Percentiles rank a stretch among this genome's conserved stretches.
These are phyloP conservation scores for Synergus japonicus DNA, from an alignment of 2,888 invertebrate genomes.

Conservation along the genomic window DNA sequence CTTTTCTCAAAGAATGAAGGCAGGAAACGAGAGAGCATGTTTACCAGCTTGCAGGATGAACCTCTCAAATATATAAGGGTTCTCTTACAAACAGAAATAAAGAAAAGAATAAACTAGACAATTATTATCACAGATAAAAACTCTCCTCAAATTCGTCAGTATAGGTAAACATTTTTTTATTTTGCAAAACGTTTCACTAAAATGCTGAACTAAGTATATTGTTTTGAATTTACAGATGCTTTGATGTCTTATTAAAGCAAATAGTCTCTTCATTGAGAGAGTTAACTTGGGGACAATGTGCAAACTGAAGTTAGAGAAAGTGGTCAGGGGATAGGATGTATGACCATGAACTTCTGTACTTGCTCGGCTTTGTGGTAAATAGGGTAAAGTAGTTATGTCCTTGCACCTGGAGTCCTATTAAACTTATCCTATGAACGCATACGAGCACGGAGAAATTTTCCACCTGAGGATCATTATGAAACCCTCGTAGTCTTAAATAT, in stretches of 20 bases:
- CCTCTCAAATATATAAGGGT: neutral
- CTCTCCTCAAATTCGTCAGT: too few species aligned
- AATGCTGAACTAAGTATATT: neutral
- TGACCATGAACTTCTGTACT: neutral
- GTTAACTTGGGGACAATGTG: neutral
- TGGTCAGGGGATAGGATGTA: neutral
- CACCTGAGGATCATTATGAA: neutral
- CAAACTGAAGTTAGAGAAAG: neutral
- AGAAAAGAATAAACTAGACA: neutral
- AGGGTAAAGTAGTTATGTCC: neutral
- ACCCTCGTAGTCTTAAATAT: neutral
- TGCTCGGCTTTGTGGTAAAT: neutral
- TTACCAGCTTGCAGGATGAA: neutral
- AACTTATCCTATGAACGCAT: neutral
- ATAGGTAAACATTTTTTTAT: too few species aligned
- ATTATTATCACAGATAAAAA: neutral
- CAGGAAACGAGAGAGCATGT: slow-evolving; percentile 5
- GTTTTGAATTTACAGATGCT: neutral
- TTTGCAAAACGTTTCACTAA: neutral
- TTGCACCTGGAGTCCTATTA: slow-evolving; percentile 7
- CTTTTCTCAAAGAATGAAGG: slow-evolving; percentile 22
- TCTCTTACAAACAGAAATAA: neutral
- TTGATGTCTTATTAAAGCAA: neutral
- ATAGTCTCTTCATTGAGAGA: neutral
- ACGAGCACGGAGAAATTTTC: neutral